Conservation (phyloP, 1,140 invertebrate species). For the Daktulosphaira vitifoliae region DNA sequence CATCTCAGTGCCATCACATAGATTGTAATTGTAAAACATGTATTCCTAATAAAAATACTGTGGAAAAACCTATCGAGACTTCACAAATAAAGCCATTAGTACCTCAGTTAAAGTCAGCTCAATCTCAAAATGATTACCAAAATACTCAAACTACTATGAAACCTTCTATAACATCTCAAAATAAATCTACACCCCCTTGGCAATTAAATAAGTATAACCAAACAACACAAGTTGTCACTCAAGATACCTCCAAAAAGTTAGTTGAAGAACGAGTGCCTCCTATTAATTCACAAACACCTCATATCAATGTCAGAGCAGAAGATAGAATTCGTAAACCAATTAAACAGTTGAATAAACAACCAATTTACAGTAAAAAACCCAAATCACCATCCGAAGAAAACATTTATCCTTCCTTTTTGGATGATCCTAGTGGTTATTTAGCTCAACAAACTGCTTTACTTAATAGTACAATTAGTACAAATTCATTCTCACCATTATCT, state of each 20-base stretch:
- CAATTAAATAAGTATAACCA: slow-evolving; percentile 27
- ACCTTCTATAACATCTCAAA: slow-evolving; percentile 37
- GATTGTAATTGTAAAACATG: slow-evolving; percentile 24
- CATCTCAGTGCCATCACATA: slow-evolving; percentile 5
- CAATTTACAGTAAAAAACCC: slow-evolving; percentile 48
- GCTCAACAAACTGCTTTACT: slow-evolving; percentile 75
- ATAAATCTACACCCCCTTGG: slow-evolving; percentile 37
- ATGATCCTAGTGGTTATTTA: slow-evolving; percentile 79
- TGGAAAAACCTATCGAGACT: not conserved
- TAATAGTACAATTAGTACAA: slow-evolving; percentile 60
- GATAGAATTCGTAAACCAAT: slow-evolving; percentile 9
- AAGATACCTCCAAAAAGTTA: slow-evolving; percentile 30
- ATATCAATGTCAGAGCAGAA: slow-evolving; percentile 3
- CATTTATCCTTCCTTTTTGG: slow-evolving; percentile 63
- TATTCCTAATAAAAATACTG: not conserved
- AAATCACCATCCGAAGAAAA: slow-evolving; percentile 43
- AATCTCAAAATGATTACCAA: slow-evolving; percentile 44
- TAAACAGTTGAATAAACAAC: slow-evolving; percentile 36
- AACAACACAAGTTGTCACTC: slow-evolving; percentile 35
- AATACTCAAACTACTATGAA: slow-evolving; percentile 41
- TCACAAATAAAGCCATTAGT: not conserved
- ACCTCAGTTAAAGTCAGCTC: slow-evolving; percentile 2
- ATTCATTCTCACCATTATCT: slow-evolving; percentile 21
- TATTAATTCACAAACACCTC: slow-evolving; percentile 49
- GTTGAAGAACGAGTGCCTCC: slow-evolving; percentile 57